A percentile compares a stretch with the other conserved stretches of the same genome.
Conservation (phyloP, 2,888 invertebrate species). For the Melinopterus prodromus region DNA sequence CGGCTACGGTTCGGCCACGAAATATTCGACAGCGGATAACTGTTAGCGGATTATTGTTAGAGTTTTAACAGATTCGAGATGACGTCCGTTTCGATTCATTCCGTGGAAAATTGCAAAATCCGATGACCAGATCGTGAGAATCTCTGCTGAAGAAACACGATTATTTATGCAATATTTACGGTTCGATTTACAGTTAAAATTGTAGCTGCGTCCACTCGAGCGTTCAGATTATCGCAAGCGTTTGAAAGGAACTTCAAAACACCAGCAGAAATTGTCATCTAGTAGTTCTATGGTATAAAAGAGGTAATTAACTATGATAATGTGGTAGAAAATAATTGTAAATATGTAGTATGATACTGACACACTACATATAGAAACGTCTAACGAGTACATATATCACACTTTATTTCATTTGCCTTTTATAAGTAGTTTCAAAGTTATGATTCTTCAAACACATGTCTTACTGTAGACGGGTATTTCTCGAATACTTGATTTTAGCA, state of each 20-base stretch:
- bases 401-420: too few species aligned
- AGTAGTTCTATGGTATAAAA: too few species aligned
- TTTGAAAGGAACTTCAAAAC: background rate
- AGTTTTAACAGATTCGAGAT: background rate
- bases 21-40: background rate
- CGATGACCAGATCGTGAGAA: background rate
- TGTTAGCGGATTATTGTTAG: background rate
- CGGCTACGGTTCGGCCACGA: background rate
- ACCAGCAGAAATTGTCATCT: too few species aligned
- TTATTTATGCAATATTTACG: constrained; percentile 4
- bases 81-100: background rate
- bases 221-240: background rate
- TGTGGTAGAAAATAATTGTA: too few species aligned
- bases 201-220: background rate
- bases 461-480: too few species aligned
- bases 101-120: background rate
- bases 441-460: too few species aligned
- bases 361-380: too few species aligned
- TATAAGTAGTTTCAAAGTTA: too few species aligned
- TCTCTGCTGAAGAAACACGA: background rate
- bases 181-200: background rate
- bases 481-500: too few species aligned
- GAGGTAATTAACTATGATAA: too few species aligned
- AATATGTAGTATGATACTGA: too few species aligned
- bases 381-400: too few species aligned